Percentiles rank a stretch among this genome's conserved stretches.
phyloP scores from a whole-genome alignment of 2,797 vertebrate genomes.

The Acridotheres tristis region DNA sequence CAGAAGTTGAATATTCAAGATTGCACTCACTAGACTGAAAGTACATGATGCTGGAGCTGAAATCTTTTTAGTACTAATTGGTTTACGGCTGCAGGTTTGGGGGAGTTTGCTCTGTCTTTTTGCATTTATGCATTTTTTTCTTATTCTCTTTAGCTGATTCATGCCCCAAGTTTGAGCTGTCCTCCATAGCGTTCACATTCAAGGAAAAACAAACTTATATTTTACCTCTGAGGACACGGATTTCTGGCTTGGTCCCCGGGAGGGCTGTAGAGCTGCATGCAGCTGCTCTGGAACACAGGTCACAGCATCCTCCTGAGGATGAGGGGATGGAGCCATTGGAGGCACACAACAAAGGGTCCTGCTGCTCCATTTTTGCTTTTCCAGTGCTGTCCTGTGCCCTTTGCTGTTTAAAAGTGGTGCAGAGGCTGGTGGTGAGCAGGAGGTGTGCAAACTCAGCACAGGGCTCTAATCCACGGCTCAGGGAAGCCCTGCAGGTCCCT shows the following conservation, averaged over 20 bases:
- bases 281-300: neutral
- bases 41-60: neutral
- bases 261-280: neutral
- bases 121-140: accelerated
- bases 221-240: neutral
- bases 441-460: neutral
- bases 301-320: neutral
- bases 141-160: neutral
- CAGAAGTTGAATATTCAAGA: neutral
- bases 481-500: neutral
- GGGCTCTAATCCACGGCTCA: neutral
- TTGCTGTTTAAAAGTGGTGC: neutral
- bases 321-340: neutral
- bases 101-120: neutral
- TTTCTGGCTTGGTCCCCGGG: neutral
- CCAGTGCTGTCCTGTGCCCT: neutral
- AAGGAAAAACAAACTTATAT: neutral
- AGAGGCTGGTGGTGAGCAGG: neutral
- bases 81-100: neutral
- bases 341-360: neutral
- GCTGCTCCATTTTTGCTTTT: neutral
- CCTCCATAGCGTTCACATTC: accelerated
- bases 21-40: neutral
- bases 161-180: neutral
- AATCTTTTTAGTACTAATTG: neutral